Evolutionary conservation across 2,113 vertebrate genomes (phyloP).

Genomic region (Alectura lathami): DNA sequence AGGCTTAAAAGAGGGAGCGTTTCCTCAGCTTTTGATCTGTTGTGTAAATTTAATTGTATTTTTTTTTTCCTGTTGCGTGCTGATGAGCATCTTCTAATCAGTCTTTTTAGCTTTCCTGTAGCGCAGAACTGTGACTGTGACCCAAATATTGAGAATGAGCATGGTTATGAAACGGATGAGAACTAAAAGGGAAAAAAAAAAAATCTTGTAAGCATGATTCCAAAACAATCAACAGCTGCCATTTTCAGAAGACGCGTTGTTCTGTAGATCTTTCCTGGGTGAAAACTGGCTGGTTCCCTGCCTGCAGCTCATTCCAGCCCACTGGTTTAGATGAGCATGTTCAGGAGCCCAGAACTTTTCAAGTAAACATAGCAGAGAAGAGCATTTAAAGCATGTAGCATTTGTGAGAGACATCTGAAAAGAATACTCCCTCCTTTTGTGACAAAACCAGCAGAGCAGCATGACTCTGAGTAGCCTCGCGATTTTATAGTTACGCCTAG

Average conservation of each 20-base stretch:
- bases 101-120: constrained; percentile 83
- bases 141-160: constrained; percentile 89
- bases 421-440: neutral
- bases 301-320: neutral
- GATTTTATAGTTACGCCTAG: neutral
- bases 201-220: neutral
- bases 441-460: neutral
- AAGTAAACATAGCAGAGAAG: neutral
- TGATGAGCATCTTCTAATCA: constrained; percentile 55
- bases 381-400: neutral
- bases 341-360: neutral
- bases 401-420: neutral
- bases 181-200: constrained; percentile 75
- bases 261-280: neutral
- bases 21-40: neutral
- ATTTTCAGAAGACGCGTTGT: neutral
- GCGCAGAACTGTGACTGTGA: constrained; percentile 82
- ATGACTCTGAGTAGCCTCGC: neutral
- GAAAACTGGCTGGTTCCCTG: neutral
- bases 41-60: neutral
- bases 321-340: neutral
- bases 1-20: neutral
- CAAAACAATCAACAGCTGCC: neutral
- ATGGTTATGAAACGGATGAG: constrained; percentile 85
- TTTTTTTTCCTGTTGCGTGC: neutral